Evolutionary conservation across 2,113 vertebrate genomes (phyloP).

Genomic region (Vanacampus margaritifer): DNA sequence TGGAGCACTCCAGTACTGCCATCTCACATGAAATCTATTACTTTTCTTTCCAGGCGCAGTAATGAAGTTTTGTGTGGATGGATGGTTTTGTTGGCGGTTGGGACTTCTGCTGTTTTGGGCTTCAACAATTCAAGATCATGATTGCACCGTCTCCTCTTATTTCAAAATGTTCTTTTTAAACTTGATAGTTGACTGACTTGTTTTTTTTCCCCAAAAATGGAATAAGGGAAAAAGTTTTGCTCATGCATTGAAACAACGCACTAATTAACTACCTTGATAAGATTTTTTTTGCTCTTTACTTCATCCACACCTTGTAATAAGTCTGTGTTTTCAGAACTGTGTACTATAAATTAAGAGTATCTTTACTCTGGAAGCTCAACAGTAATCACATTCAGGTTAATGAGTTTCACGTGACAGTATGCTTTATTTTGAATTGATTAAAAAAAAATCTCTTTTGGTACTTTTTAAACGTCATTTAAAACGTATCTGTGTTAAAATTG

Average conservation of each 20-base stretch:
- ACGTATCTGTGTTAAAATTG: slow-evolving; percentile 65
- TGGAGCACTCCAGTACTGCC: background rate
- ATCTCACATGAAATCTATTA: background rate
- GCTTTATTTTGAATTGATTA: slow-evolving; percentile 65
- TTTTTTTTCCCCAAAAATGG: slow-evolving; percentile 3
- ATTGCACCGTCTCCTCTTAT: slow-evolving; percentile 39
- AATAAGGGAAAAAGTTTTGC: slow-evolving; percentile 42
- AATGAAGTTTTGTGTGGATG: slow-evolving; percentile 26
- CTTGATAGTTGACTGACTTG: slow-evolving; percentile 5
- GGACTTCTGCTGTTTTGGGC: slow-evolving; percentile 44
- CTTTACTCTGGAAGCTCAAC: slow-evolving; percentile 41
- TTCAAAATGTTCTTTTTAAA: slow-evolving; percentile 26
- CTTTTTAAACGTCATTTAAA: slow-evolving; percentile 42
- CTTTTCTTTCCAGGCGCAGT: slow-evolving; percentile 68
- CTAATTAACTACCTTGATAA: slow-evolving; percentile 40
- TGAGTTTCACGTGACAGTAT: slow-evolving; percentile 46
- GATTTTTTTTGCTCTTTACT: slow-evolving; percentile 23
- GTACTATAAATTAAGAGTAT: slow-evolving; percentile 44
- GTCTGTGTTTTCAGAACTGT: slow-evolving; percentile 30
- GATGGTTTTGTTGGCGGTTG: slow-evolving; percentile 36
- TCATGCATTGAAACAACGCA: slow-evolving; percentile 52
- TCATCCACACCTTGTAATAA: slow-evolving; percentile 34
- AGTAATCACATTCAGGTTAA: slow-evolving; percentile 51
- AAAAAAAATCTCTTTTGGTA: slow-evolving; percentile 35
- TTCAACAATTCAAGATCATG: slow-evolving; percentile 38